Evolutionary conservation across 2,797 vertebrate species (phyloP).

Genomic region (Amniataba percoides): DNA sequence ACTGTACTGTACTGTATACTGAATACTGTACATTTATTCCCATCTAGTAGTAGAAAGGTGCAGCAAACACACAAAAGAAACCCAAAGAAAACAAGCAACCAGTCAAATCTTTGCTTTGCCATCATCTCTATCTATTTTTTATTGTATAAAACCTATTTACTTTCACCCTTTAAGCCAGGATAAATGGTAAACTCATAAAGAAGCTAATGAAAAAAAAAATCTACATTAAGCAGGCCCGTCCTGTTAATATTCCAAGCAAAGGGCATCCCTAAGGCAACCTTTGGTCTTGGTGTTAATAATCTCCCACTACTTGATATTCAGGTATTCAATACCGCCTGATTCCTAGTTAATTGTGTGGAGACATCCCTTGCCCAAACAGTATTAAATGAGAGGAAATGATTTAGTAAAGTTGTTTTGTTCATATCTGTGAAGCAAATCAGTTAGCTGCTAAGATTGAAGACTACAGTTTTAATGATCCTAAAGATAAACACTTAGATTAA

Average conservation of each 20-base stretch:
- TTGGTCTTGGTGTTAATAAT: slow-evolving; percentile 46
- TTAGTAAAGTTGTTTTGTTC: slow-evolving; percentile 16
- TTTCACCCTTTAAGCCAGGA: slow-evolving; percentile 10
- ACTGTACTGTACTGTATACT: no score
- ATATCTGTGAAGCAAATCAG: slow-evolving; percentile 20
- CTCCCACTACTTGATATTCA: slow-evolving; percentile 27
- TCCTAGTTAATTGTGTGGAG: slow-evolving; percentile 52
- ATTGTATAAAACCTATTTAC: neutral
- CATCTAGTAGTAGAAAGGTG: neutral
- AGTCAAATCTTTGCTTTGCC: neutral
- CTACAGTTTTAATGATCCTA: slow-evolving; percentile 5
- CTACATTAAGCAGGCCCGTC: neutral
- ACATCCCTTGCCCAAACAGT: slow-evolving; percentile 47
- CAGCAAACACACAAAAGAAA: neutral
- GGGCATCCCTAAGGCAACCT: slow-evolving; percentile 23
- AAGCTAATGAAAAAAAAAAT: slow-evolving; percentile 14
- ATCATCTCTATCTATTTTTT: no score
- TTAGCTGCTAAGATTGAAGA: neutral
- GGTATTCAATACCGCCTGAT: slow-evolving; percentile 16
- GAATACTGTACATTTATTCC: no score
- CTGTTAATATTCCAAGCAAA: slow-evolving; percentile 25
- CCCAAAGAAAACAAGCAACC: neutral
- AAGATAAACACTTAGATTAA: slow-evolving; percentile 12
- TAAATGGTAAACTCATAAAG: slow-evolving; percentile 21
- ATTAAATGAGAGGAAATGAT: slow-evolving; percentile 37